Evolutionary conservation across 1,140 invertebrate species (phyloP).

Genomic region (Gonioctena quinquepunctata): DNA sequence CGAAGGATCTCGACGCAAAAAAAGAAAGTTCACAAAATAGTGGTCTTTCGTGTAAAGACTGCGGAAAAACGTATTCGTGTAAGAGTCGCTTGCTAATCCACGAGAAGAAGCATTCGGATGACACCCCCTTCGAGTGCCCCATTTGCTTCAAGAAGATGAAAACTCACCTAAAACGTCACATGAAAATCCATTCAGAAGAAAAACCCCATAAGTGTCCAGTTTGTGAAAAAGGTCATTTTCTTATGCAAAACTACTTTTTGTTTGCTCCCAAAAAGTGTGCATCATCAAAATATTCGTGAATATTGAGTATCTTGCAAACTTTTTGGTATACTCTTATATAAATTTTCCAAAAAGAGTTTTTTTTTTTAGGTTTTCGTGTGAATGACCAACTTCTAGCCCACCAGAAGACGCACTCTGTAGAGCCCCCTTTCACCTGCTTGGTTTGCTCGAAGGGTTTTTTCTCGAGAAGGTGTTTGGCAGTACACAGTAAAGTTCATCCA

Average conservation of each 20-base stretch:
- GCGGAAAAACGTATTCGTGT: not conserved
- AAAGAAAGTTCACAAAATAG: not conserved
- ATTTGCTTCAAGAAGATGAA: not conserved
- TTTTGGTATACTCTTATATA: no score
- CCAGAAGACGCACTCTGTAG: conserved; percentile 47
- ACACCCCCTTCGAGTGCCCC: not conserved
- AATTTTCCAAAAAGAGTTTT: no score
- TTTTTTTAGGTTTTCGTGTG: conserved; percentile 44
- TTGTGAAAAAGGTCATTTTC: conserved; percentile 40
- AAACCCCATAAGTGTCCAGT: conserved; percentile 14
- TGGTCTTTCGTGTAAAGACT: not conserved
- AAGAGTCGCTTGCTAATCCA: not conserved
- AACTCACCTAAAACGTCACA: not conserved
- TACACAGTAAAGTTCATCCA: conserved; percentile 56
- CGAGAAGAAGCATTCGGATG: not conserved
- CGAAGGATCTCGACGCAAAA: no score
- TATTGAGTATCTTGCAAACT: no score
- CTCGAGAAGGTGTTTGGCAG: conserved; percentile 51
- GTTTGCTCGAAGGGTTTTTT: conserved; percentile 58
- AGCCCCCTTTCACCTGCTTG: conserved; percentile 58
- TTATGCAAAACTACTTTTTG: no score
- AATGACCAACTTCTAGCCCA: conserved; percentile 42
- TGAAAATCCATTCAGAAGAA: not conserved
- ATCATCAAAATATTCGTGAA: no score
- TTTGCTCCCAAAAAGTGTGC: no score